Percentiles rank a stretch among this genome's conserved stretches.
Conservation (phyloP, 2,113 vertebrate genomes). For the Montifringilla adamsi region DNA sequence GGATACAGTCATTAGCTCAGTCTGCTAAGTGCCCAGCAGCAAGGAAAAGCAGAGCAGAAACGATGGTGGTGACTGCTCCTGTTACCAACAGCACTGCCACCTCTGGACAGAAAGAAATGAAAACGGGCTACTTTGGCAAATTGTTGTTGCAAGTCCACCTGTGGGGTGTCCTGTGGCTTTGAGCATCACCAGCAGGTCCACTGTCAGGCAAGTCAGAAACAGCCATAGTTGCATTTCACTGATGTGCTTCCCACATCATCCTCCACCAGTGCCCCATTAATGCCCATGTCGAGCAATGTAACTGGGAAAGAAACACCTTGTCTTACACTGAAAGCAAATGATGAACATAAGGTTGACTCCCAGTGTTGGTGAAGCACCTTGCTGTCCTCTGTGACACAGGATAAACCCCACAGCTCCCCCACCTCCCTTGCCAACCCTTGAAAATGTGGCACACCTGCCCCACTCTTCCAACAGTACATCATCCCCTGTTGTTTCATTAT, state of each 20-base stretch:
- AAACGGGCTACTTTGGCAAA: neutral
- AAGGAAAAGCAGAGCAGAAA: neutral
- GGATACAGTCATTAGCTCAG: neutral
- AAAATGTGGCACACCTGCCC: neutral
- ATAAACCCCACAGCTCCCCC: neutral
- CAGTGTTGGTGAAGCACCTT: neutral
- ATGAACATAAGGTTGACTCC: accelerated
- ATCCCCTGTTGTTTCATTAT: neutral
- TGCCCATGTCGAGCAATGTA: neutral
- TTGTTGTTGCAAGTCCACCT: neutral
- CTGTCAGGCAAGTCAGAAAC: neutral
- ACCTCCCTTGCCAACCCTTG: neutral
- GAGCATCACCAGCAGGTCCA: neutral
- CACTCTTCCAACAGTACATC: neutral
- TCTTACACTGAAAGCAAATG: neutral
- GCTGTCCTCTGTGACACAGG: neutral
- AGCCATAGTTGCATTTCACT: neutral
- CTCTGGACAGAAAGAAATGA: neutral
- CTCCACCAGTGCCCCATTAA: neutral
- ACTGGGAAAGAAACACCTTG: neutral
- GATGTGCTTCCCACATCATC: neutral
- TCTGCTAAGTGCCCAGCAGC: neutral
- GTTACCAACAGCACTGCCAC: neutral
- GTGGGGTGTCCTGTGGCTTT: neutral
- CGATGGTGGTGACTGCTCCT: neutral